Base-by-base conservation (phyloP, 2,888 invertebrate genomes). In the Crioceris asparagi region DNA sequence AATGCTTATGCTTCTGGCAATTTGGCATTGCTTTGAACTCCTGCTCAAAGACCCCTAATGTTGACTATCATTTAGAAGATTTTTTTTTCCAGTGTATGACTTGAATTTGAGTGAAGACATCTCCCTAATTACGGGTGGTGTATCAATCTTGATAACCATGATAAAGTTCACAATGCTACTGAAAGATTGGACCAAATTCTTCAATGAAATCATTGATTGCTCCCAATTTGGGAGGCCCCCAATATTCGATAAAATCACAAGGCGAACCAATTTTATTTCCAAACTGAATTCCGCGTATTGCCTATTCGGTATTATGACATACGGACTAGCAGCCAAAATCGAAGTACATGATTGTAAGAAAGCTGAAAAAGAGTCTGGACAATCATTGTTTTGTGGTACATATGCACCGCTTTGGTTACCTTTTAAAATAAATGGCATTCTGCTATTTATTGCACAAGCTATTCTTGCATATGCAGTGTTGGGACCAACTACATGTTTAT, bases 31-130 rank as follows among this genome's bases (percentile, higher is more conserved):
- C n/a, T n/a, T n/a, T n/a, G n/a, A n/a, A n/a, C n/a, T n/a, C n/a
- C n/a, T n/a, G n/a, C n/a, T n/a, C n/a, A n/a, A n/a, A n/a, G n/a
- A n/a, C n/a, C n/a, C n/a, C n/a, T n/a, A n/a, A n/a, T n/a, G n/a
- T n/a, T n/a, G n/a, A n/a, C n/a, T n/a, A n/a, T n/a, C n/a, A n/a
- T n/a, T n/a, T n/a, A n/a, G n/a, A n/a, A n/a, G n/a, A n/a, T n/a
- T n/a, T n/a, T n/a, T n/a, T n/a, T n/a, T n/a, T n/a, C n/a, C n/a
- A n/a, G n/a, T n/a, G n/a, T n/a, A n/a, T n/a, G 26, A 26, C n/a
- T 17, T 11, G 17, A 18, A 16, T 18, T 26, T 37, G n/a, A 37
- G 37, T 17, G 37, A 37, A 14, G 37, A 37, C 6, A 10, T 37
- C 3, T 16, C 31, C 14, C 16, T 37, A 11, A 1, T 25, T 3